Conservation (phyloP, 2,113 vertebrate species). For the Epinephelus lanceolatus region DNA sequence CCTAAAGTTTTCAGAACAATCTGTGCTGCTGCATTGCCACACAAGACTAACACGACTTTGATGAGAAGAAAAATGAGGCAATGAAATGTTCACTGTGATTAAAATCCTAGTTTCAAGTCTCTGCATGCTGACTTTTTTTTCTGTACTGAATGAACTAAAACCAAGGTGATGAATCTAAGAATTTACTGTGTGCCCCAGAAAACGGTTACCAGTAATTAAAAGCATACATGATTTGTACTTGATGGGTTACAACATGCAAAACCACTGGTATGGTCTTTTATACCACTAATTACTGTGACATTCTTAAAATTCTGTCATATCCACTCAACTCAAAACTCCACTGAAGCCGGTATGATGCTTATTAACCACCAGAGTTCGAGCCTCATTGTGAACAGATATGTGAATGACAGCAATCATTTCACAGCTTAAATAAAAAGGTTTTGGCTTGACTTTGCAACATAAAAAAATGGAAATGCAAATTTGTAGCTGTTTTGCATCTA, state of each 20-base stretch:
- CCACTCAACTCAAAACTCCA: not conserved
- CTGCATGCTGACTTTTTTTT: not conserved
- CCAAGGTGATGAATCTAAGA: not conserved
- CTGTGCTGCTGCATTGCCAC: not conserved
- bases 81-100: conserved; percentile 12
- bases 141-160: not conserved
- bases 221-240: conserved; percentile 21
- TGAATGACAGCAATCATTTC: not conserved
- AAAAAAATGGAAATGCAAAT: not conserved
- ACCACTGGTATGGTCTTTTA: conserved; percentile 11
- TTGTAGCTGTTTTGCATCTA: not conserved
- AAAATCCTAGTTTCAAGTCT: conserved; percentile 1
- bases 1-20: conserved; percentile 1
- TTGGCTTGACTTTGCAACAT: no score
- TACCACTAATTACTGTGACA: conserved; percentile 17
- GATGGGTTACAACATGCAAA: not conserved
- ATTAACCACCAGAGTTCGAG: not conserved
- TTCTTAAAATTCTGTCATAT: not conserved
- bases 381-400: no score
- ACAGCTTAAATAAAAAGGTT: no score
- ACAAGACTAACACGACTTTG: not conserved
- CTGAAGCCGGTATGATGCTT: not conserved
- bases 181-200: not conserved
- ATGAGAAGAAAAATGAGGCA: not conserved
- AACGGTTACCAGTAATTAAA: conserved; percentile 33